Percentiles rank a stretch among this genome's conserved stretches.
phyloP scores from a whole-genome alignment of 2,888 invertebrate genomes.

The Alcis repandata region DNA sequence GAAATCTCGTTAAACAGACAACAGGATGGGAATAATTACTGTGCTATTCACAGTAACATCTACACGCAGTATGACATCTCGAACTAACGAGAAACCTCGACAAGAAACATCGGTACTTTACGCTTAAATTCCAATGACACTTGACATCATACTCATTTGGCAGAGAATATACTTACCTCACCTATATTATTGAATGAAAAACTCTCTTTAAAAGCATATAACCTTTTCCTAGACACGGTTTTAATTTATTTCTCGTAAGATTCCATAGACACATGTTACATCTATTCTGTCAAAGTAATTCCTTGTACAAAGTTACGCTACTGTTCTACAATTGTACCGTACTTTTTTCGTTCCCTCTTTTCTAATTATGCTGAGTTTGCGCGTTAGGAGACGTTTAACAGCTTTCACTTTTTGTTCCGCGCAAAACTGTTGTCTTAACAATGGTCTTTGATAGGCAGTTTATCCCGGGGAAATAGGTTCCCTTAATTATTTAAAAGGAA shows the following conservation, averaged over 20 bases:
- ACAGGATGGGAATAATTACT: slow-evolving; percentile 44
- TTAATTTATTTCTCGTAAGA: too few species aligned
- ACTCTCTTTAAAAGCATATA: too few species aligned
- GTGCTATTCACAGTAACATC: slow-evolving; percentile 15
- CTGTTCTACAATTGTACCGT: slow-evolving; percentile 6
- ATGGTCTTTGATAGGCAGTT: slow-evolving; percentile 26
- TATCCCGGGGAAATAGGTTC: slow-evolving; percentile 11
- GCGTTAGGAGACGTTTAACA: slow-evolving; percentile 38
- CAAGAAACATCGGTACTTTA: neutral
- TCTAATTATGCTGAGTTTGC: slow-evolving; percentile 43
- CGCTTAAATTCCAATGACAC: too few species aligned
- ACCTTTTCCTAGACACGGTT: too few species aligned
- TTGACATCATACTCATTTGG: too few species aligned
- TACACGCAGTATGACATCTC: slow-evolving; percentile 4
- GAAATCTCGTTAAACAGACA: slow-evolving; percentile 37
- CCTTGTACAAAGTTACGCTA: slow-evolving; percentile 1
- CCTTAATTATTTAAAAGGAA: slow-evolving; percentile 20
- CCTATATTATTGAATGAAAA: too few species aligned
- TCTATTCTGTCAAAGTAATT: neutral
- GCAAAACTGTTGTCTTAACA: slow-evolving; percentile 26
- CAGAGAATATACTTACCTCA: too few species aligned
- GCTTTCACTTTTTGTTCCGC: slow-evolving; percentile 31
- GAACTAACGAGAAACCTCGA: neutral
- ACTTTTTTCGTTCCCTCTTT: slow-evolving; percentile 37
- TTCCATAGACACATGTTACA: too few species aligned